Percentiles rank a stretch among this genome's conserved stretches.
These are phyloP conservation scores for Stenopsyche tienmushanensis DNA, from an alignment of 1,140 invertebrate genomes.

Conservation along the genomic window DNA sequence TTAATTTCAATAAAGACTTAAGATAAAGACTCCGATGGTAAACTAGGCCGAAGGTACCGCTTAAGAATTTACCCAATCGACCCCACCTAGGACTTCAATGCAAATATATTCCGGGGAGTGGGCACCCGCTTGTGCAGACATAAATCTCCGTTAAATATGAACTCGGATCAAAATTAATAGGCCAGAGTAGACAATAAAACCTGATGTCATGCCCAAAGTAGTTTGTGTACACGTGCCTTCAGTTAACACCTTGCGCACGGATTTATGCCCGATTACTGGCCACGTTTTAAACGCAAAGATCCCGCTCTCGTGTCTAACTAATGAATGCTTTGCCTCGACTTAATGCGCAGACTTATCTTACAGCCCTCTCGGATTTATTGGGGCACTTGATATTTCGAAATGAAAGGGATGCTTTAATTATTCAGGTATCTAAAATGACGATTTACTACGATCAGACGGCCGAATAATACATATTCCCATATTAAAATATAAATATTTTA, in stretches of 20 bases:
- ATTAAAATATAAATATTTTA: too few relatives aligned
- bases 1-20: conserved; percentile 1
- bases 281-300: conserved; percentile 10
- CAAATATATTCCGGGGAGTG: neutral
- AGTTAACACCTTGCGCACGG: conserved; percentile 5
- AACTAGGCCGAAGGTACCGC: neutral
- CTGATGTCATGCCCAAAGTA: neutral
- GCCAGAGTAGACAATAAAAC: conserved; percentile 15
- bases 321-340: neutral
- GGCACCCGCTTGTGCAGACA: neutral
- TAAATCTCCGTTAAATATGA: conserved; percentile 22
- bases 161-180: conserved; percentile 18
- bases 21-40: neutral
- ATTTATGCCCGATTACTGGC: conserved; percentile 18
- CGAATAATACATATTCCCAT: too few relatives aligned
- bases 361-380: too few relatives aligned
- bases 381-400: too few relatives aligned
- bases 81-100: neutral
- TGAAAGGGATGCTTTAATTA: too few relatives aligned
- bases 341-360: too few relatives aligned
- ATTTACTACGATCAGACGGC: too few relatives aligned
- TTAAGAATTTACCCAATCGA: neutral
- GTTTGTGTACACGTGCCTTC: neutral
- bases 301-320: conserved; percentile 9
- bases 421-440: too few relatives aligned